phyloP scores from a whole-genome alignment of 2,797 vertebrate species.

The Haliaeetus vocifer region DNA sequence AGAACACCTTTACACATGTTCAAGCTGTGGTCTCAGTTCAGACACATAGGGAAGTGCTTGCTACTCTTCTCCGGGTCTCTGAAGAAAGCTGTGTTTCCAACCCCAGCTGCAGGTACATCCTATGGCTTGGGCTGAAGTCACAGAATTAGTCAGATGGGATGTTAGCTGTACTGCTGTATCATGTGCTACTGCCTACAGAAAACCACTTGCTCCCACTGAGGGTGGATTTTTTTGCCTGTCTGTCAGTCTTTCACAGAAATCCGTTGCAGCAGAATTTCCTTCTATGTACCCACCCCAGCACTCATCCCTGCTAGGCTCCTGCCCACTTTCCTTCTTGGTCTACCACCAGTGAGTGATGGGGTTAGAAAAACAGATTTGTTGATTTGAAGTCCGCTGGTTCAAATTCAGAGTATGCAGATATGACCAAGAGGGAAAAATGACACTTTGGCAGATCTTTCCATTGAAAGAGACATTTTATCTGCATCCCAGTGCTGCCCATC shows the following conservation, averaged over 20 bases:
- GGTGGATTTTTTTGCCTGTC: not conserved
- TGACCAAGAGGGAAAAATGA: not conserved
- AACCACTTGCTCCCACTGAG: not conserved
- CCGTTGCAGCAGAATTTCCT: not conserved
- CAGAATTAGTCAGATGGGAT: not conserved
- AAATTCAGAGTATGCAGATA: not conserved
- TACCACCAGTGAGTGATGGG: not conserved
- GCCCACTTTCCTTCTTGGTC: not conserved
- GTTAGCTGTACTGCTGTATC: too few species aligned
- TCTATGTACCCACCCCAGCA: not conserved
- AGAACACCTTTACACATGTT: not conserved
- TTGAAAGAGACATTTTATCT: not conserved
- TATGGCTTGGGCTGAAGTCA: not conserved
- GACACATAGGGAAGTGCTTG: rapidly evolving
- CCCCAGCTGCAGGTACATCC: not conserved
- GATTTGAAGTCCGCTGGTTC: not conserved
- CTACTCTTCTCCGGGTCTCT: not conserved
- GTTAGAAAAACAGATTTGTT: not conserved
- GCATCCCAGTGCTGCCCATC: not conserved
- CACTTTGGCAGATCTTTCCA: not conserved
- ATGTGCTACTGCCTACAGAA: not conserved
- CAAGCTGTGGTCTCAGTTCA: not conserved
- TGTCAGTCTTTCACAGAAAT: not conserved
- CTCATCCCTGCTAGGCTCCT: not conserved
- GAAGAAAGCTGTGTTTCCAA: not conserved